A percentile compares a stretch with the other conserved stretches of the same genome.
These are phyloP conservation scores for Pristionchus fissidentatus DNA, from an alignment of 2,888 invertebrate genomes.

Conservation along the genomic window DNA sequence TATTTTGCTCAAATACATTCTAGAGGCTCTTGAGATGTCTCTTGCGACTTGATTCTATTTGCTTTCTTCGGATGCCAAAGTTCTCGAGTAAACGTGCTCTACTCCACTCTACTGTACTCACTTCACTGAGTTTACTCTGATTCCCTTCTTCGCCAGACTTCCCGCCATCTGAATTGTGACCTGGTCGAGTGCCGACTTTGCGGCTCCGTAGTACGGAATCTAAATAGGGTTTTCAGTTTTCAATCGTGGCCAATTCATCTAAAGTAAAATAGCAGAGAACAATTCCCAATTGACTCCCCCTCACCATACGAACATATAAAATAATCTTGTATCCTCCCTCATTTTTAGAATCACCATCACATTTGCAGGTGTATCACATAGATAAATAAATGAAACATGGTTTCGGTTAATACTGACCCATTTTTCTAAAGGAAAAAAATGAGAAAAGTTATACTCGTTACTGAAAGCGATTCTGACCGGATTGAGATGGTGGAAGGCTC, in stretches of 20 bases:
- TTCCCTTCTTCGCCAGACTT: neutral
- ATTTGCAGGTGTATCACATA: no score
- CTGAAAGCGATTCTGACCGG: neutral
- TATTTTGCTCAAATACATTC: neutral
- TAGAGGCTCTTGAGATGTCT: neutral
- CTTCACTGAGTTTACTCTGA: slow-evolving; percentile 10
- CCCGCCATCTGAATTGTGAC: neutral
- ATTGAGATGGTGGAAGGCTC: neutral
- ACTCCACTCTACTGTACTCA: neutral
- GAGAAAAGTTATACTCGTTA: no score
- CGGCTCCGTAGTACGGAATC: neutral
- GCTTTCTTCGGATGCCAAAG: no score
- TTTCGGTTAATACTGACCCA: no score
- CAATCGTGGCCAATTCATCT: neutral
- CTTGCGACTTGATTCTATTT: no score
- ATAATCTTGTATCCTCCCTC: no score
- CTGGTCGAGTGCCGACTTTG: neutral
- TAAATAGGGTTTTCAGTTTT: neutral
- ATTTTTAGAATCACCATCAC: no score
- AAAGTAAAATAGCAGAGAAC: neutral
- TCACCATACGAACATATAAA: no score
- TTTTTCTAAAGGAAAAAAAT: no score
- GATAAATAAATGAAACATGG: no score
- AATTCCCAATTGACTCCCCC: no score
- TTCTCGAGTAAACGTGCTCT: no score